A percentile compares a stretch with the other conserved stretches of the same genome.
phyloP scores from a whole-genome alignment of 2,888 invertebrate species.

The Ditylenchus weischeri region DNA sequence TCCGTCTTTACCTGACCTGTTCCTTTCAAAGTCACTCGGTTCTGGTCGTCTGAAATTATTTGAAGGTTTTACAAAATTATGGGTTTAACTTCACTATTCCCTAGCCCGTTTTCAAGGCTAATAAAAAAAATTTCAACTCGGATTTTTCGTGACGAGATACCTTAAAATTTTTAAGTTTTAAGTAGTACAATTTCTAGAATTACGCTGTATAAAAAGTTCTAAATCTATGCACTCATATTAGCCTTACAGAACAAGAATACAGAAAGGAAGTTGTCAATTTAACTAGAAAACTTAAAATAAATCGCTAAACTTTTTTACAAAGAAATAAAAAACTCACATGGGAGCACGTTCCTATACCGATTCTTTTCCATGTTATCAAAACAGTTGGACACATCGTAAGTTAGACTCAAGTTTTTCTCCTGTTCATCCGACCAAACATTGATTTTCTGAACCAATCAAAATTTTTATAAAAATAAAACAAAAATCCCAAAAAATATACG shows the following conservation, averaged over 20 bases:
- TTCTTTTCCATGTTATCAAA: constrained; percentile 43
- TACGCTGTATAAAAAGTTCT: too few relatives aligned
- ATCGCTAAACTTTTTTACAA: too few relatives aligned
- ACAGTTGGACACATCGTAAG: constrained; percentile 26
- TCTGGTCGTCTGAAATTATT: constrained; percentile 48
- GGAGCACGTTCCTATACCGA: constrained; percentile 48
- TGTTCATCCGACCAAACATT: constrained; percentile 23
- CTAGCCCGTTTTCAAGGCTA: too few relatives aligned
- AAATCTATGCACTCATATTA: too few relatives aligned
- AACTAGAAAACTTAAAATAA: too few relatives aligned
- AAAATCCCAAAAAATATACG: constrained; percentile 12
- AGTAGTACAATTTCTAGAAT: too few relatives aligned
- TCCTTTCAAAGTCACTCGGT: constrained; percentile 38
- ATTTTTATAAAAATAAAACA: background rate
- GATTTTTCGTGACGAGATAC: too few relatives aligned
- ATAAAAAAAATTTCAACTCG: too few relatives aligned
- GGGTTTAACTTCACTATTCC: too few relatives aligned
- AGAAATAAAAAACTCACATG: constrained; percentile 42
- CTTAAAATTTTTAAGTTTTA: too few relatives aligned
- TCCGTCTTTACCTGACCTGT: constrained; percentile 27
- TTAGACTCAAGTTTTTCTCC: constrained; percentile 27
- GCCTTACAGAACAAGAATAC: too few relatives aligned
- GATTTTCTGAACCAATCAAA: constrained; percentile 21
- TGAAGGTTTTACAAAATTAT: constrained; percentile 11
- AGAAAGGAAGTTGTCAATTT: too few relatives aligned